Base-by-base conservation (phyloP, 64 coral and sea anemone genomes). In the Pocillopora verrucosa region DNA sequence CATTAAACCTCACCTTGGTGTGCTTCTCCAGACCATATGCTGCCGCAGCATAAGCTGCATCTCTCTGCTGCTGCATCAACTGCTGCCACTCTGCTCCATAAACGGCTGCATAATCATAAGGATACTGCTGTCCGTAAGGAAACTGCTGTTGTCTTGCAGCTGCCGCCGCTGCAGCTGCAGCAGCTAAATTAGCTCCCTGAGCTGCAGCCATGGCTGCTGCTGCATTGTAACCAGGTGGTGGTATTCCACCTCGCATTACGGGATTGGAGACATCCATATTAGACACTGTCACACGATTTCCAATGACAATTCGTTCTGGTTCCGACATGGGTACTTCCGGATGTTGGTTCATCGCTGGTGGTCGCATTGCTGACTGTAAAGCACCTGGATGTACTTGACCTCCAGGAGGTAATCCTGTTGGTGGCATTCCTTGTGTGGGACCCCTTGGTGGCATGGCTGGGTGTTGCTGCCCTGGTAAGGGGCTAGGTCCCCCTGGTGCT, bases 11-110 rank as follows among this genome's bases (percentile, higher is more conserved):
- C 36, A 85, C 82, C 82, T 85, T 85, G 51, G 82, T 10, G 14
- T 85, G 79, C 14, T 41, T 92, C n/a, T 92, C 90, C 83, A 92
- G 36, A 79, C 85, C 76, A 87, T 79, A 87, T 25, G 84, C 75
- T 72, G 84, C 75, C 61, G 90, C 83, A n/a, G 90, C 83, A 87
- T 92, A 92, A 60, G 83, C 80, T 65, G 90, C 74, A 73, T 87
- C 90, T 17, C 90, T 77, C 20, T 92, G 90, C 65, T 92, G 90
- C 45, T 87, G 61, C 83, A 92, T 83, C 64, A 87, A 57, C 22
- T 79, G 73, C 41, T 91, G 90, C 90, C 90, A 92, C 30, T 92
- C 85, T 59, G 90, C 74, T 26, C 83, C 63, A 56, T 87, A 92
- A 83, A 92, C 72, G 20, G 86, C 72, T 36, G 90, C 11, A 26